phyloP scores from a whole-genome alignment of 92 coral and sea anemone species.

The Parazoanthus atlanticus region DNA sequence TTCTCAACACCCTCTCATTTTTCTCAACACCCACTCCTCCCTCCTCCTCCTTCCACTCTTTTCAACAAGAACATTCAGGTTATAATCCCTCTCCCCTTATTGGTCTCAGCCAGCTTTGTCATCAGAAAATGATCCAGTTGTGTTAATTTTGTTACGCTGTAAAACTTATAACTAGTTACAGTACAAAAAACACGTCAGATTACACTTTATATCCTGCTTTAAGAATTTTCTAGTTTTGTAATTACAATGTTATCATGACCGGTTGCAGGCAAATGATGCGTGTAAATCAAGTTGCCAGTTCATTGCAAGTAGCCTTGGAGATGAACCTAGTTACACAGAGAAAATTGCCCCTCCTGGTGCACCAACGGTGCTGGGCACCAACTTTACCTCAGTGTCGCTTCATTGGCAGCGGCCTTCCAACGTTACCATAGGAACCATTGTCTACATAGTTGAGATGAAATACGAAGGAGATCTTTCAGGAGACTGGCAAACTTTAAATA shows the following conservation, averaged over 20 bases:
- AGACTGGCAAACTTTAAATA: not conserved
- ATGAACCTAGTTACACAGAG: conserved; percentile 19
- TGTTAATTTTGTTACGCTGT: no score
- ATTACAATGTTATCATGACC: not conserved
- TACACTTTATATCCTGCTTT: no score
- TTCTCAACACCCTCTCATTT: no score
- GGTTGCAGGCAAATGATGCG: conserved; percentile 6
- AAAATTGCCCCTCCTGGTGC: not conserved
- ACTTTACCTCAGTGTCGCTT: not conserved
- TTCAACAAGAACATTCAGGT: no score
- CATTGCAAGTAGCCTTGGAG: conserved; percentile 16
- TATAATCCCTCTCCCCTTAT: no score
- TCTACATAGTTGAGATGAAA: conserved; percentile 21
- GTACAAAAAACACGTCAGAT: no score
- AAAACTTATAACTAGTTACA: no score
- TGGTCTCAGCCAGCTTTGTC: no score
- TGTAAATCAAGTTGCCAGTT: conserved; percentile 26
- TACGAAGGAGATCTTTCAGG: conserved; percentile 10
- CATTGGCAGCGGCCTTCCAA: conserved; percentile 7
- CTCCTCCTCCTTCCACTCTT: no score
- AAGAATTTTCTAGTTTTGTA: not conserved
- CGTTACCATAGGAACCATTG: not conserved
- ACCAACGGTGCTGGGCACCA: not conserved
- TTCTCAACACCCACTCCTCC: no score
- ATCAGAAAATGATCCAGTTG: no score